These are phyloP conservation scores for Gallinago stenura DNA, from an alignment of 2,797 vertebrate species.

Conservation along the genomic window DNA sequence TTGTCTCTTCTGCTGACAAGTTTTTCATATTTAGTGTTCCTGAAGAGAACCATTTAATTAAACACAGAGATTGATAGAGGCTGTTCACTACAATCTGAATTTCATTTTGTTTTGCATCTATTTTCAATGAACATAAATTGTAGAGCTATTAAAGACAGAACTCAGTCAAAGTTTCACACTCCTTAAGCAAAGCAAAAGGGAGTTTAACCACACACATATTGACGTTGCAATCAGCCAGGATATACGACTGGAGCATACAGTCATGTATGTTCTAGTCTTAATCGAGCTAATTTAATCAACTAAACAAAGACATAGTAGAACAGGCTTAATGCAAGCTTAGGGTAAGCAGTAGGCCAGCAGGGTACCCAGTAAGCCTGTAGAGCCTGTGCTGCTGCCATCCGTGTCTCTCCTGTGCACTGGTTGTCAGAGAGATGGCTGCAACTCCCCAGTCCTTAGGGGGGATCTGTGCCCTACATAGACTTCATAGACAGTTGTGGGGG, in stretches of 20 bases:
- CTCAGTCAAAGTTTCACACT: constrained; percentile 43
- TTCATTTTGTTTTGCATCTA: constrained; percentile 28
- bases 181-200: constrained; percentile 33
- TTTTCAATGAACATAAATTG: constrained; percentile 49
- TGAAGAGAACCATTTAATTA: constrained; percentile 43
- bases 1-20: neutral
- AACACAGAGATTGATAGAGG: constrained; percentile 5
- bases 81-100: constrained; percentile 8
- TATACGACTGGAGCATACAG: neutral
- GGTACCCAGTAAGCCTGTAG: neutral
- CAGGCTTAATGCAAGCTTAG: neutral
- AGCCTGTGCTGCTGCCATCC: neutral
- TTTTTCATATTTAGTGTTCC: constrained; percentile 33
- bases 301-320: neutral
- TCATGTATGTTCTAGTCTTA: neutral
- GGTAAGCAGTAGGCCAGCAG: neutral
- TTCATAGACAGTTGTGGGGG: neutral
- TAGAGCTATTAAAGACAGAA: constrained; percentile 38
- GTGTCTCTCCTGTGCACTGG: rapidly evolving
- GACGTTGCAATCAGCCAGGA: constrained; percentile 46
- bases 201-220: constrained; percentile 39
- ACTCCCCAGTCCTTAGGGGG: neutral
- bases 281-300: constrained; percentile 47
- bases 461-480: neutral
- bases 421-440: neutral